Evolutionary conservation across 2,113 vertebrate genomes (phyloP), one percentile per base, ranked within the genome.

Genomic region (Anas platyrhynchos): DNA sequence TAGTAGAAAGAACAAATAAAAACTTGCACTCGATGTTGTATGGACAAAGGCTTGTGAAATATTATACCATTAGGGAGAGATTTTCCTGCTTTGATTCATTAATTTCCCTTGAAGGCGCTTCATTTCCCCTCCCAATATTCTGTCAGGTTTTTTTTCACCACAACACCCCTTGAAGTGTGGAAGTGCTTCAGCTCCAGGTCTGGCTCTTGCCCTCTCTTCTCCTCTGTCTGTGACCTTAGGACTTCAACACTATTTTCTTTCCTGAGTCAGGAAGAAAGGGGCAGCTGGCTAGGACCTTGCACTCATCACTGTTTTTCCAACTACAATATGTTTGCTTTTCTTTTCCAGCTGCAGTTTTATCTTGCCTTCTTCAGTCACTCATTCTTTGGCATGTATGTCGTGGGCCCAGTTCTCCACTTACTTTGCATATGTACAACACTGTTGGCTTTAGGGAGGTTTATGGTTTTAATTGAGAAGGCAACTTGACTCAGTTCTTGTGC

Each of bases 221-320:
- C 32, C 55, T 91, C 89, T 96, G 72, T 88, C 81, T 97, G 83
- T 95, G 96, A 95, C 96, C 96, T 91, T 88, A 93, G 75, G 86
- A 80, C 91, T 97, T 96, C 96, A 95, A 95, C 86, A 76, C 88
- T 97, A 92, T 97, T 97, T 97, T 97, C 79, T 97, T 97, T 96
- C 96, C 96, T 95, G 95, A 88, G 81, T 79, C 96, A 94, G 96
- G 96, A 97, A 97, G 95, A 94, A 95, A 68, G 38, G 91, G 86
- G 90, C 92, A 95, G 84, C 82, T 95, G 82, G 63, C 44, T 89
- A 75, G 86, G 91, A 91, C 93, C 69, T 95, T 92, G 84, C 88
- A 95, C 84, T 97, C 95, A 95, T 95, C 94, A 58, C 91, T 95
- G 83, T 91, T 95, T 97, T 94, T 93, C 71, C 74, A 94, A 71